phyloP scores from a whole-genome alignment of 2,113 vertebrate species.

The Rhinolophus ferrumequinum region DNA sequence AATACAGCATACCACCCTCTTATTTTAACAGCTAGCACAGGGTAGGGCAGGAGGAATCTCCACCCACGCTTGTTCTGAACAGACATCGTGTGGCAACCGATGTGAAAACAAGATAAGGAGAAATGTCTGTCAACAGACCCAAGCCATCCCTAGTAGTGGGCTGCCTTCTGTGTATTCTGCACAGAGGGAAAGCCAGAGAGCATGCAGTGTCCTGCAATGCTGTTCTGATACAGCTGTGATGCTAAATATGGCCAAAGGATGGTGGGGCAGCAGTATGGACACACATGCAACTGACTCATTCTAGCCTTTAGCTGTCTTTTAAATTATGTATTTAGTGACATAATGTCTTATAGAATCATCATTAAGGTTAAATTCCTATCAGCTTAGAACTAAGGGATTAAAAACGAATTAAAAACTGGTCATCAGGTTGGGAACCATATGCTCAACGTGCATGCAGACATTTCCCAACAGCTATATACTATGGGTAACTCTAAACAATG shows the following conservation, averaged over 20 bases:
- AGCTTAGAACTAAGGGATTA: not conserved
- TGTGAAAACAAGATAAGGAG: slow-evolving; percentile 77
- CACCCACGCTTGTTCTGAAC: slow-evolving; percentile 67
- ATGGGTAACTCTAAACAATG: not conserved
- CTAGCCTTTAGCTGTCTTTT: not conserved
- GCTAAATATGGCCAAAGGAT: not conserved
- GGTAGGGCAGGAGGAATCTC: slow-evolving; percentile 70
- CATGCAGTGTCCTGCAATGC: not conserved
- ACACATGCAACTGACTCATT: not conserved
- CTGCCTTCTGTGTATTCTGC: not conserved
- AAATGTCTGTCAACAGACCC: slow-evolving; percentile 37
- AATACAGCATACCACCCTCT: slow-evolving; percentile 24
- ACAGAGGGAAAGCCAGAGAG: not conserved
- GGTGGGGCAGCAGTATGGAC: not conserved
- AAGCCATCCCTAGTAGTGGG: not conserved
- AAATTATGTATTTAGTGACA: not conserved
- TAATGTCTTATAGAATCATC: not conserved
- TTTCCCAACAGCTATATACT: not conserved
- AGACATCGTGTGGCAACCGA: slow-evolving; percentile 50
- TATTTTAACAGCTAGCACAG: slow-evolving; percentile 72
- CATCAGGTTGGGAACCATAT: not conserved
- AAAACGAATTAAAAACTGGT: not conserved
- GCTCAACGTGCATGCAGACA: not conserved
- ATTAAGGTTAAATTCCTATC: not conserved
- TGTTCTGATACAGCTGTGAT: fast-evolving